A percentile compares a stretch with the other conserved stretches of the same genome.
Conservation (phyloP, 1,140 invertebrate genomes). For the Drosophila ficusphila region DNA sequence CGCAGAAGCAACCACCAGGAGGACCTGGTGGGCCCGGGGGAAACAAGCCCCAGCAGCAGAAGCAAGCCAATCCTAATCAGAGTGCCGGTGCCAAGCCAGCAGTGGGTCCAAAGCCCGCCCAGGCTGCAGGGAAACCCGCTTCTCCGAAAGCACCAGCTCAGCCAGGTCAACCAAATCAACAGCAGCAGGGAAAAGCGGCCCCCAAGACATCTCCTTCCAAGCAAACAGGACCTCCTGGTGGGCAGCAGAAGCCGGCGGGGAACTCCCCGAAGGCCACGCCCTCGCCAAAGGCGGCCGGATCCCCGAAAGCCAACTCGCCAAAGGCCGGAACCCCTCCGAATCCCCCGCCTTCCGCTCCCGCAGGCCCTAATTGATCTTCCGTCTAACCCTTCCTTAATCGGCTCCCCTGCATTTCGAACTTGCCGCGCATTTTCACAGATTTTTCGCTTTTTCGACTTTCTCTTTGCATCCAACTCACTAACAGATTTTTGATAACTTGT, state of each 20-base stretch:
- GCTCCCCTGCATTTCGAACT: constrained; percentile 33
- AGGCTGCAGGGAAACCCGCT: constrained; percentile 16
- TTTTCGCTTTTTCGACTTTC: constrained; percentile 15
- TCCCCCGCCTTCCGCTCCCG: constrained; percentile 16
- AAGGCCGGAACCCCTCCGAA: constrained; percentile 48
- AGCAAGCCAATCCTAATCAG: constrained; percentile 29
- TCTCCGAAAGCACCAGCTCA: constrained; percentile 19
- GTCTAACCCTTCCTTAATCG: constrained; percentile 14
- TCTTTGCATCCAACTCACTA: constrained; percentile 13
- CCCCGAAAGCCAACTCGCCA: constrained; percentile 51
- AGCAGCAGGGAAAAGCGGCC: constrained; percentile 32
- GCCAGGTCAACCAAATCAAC: constrained; percentile 11
- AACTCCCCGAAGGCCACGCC: constrained; percentile 45
- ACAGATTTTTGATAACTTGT: constrained; percentile 34
- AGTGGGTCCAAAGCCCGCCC: constrained; percentile 28
- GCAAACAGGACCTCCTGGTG: constrained; percentile 34
- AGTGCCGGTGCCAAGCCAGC: constrained; percentile 41
- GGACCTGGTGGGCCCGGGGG: background rate
- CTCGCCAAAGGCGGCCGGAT: constrained; percentile 41
- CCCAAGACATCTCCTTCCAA: constrained; percentile 60
- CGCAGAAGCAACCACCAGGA: constrained; percentile 28
- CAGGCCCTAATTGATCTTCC: constrained; percentile 41
- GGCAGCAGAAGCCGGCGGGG: constrained; percentile 55
- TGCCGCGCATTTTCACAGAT: constrained; percentile 56
- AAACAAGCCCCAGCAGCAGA: constrained; percentile 36